These are phyloP conservation scores for Drosophila pseudoananassae DNA, from an alignment of 1,140 invertebrate species.

Conservation along the genomic window DNA sequence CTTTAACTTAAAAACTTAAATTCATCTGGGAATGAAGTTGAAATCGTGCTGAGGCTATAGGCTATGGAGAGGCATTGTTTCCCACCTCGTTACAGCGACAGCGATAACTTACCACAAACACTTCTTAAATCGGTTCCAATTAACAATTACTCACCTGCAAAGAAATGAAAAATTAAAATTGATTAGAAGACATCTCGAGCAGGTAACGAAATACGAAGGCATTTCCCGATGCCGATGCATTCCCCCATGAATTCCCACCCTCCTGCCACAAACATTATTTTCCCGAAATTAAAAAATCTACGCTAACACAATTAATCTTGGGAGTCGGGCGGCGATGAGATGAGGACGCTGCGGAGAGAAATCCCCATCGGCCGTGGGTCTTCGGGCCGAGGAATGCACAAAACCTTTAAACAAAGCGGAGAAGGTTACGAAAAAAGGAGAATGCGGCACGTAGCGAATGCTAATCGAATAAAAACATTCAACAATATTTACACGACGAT, in stretches of 20 bases:
- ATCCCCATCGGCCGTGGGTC: slow-evolving; percentile 13
- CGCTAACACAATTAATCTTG: slow-evolving; percentile 79
- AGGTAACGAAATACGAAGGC: slow-evolving; percentile 18
- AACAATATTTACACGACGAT: slow-evolving; percentile 77
- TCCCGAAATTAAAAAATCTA: slow-evolving; percentile 82
- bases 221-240: slow-evolving; percentile 72
- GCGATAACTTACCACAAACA: slow-evolving; percentile 46
- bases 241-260: slow-evolving; percentile 33
- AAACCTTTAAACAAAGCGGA: slow-evolving; percentile 38
- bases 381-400: slow-evolving; percentile 40
- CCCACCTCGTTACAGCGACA: not conserved
- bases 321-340: slow-evolving; percentile 30
- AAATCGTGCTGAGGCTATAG: too few species aligned
- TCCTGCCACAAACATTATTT: slow-evolving; percentile 54
- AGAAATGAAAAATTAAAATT: slow-evolving; percentile 26
- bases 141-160: slow-evolving; percentile 50
- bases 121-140: slow-evolving; percentile 19
- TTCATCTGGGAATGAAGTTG: too few species aligned
- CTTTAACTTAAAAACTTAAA: too few species aligned
- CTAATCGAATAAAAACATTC: slow-evolving; percentile 82
- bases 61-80: too few species aligned
- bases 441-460: slow-evolving; percentile 76
- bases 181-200: slow-evolving; percentile 44
- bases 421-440: slow-evolving; percentile 20
- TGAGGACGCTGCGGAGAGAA: slow-evolving; percentile 9